These are phyloP conservation scores for Mus spicilegus DNA, from an alignment of 2,113 vertebrate species.

Conservation along the genomic window DNA sequence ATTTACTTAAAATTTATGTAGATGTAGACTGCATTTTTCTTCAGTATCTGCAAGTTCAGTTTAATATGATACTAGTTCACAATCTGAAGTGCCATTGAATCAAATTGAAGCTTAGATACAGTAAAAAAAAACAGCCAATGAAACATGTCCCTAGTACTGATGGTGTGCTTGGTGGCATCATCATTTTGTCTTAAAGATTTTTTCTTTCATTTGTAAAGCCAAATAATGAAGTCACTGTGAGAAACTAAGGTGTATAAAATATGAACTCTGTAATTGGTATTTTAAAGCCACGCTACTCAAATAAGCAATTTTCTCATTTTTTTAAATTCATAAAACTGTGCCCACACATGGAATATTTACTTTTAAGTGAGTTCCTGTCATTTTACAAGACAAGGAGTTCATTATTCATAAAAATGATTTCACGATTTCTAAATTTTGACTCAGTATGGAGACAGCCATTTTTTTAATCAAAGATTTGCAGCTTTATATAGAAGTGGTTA, in stretches of 20 bases:
- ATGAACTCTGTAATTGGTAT: slow-evolving; percentile 34
- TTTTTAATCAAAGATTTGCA: slow-evolving; percentile 63
- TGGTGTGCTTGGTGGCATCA: not conserved
- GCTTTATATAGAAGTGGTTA: slow-evolving; percentile 68
- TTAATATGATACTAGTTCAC: slow-evolving; percentile 20
- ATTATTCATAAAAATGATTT: slow-evolving; percentile 35
- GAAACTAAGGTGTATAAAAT: slow-evolving; percentile 12
- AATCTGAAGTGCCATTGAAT: slow-evolving; percentile 66
- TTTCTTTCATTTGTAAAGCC: slow-evolving; percentile 26
- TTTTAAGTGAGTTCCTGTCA: slow-evolving; percentile 62
- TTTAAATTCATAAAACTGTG: slow-evolving; percentile 40
- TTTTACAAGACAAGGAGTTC: slow-evolving; percentile 42
- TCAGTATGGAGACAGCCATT: slow-evolving; percentile 37
- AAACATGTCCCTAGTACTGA: not conserved
- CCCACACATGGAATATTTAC: not conserved
- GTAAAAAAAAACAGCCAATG: slow-evolving; percentile 53
- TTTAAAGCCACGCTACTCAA: slow-evolving; percentile 62
- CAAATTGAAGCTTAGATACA: slow-evolving; percentile 37
- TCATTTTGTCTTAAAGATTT: slow-evolving; percentile 61
- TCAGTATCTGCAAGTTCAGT: not conserved
- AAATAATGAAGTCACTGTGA: slow-evolving; percentile 54
- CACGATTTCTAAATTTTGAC: slow-evolving; percentile 44
- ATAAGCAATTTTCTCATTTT: slow-evolving; percentile 48
- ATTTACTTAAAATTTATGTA: slow-evolving; percentile 54
- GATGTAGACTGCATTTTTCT: not conserved